Percentiles rank a stretch among this genome's conserved stretches.
phyloP scores from a whole-genome alignment of 2,113 vertebrate genomes.

The Leuciscus idus region DNA sequence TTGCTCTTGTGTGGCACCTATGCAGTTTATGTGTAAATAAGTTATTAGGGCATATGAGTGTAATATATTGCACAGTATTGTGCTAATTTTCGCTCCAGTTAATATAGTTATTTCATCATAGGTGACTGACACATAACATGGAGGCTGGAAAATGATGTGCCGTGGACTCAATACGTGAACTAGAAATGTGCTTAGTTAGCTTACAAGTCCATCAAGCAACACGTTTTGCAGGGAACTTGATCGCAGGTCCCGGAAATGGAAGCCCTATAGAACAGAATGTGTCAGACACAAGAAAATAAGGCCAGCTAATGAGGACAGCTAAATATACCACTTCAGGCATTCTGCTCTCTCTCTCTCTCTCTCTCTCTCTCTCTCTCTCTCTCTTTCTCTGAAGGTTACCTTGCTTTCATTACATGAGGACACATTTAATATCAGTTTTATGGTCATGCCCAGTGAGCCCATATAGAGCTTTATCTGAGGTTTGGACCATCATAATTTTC shows the following conservation, averaged over 20 bases:
- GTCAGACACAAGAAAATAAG: conserved; percentile 67
- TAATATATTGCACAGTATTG: background rate
- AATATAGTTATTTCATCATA: background rate
- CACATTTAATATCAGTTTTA: conserved; percentile 14
- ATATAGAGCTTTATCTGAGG: background rate
- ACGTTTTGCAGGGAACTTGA: conserved; percentile 9
- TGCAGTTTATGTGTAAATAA: background rate
- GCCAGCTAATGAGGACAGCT: conserved; percentile 79
- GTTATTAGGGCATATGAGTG: background rate
- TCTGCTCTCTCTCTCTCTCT: conserved; percentile 53
- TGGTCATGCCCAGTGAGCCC: background rate
- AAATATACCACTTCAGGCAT: conserved; percentile 74
- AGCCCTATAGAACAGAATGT: conserved; percentile 44
- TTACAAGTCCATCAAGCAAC: background rate
- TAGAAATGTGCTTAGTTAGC: background rate
- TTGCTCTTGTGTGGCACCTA: background rate
- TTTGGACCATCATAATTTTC: conserved; percentile 6
- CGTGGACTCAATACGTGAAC: background rate
- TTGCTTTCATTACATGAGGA: conserved; percentile 16
- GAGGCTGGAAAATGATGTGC: background rate
- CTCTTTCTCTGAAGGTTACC: conserved; percentile 37
- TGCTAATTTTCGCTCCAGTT: background rate
- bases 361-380: background rate
- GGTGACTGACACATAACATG: background rate
- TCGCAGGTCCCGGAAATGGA: conserved; percentile 20